These are phyloP conservation scores for Solen grandis DNA, from an alignment of 1,140 invertebrate species.

Conservation along the genomic window DNA sequence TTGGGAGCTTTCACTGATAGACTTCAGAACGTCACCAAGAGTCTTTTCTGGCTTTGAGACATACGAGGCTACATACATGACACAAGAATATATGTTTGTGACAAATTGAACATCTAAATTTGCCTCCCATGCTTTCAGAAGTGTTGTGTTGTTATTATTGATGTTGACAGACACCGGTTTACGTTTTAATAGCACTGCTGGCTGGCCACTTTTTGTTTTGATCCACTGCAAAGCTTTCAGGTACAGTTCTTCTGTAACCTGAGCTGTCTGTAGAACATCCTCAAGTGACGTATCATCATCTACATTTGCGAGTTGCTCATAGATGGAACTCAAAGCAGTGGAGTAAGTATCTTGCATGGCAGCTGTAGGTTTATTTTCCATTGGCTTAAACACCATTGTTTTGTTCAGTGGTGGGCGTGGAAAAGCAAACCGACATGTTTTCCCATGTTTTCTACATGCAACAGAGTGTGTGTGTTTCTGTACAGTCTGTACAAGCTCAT, in stretches of 20 bases:
- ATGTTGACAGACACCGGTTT: background rate
- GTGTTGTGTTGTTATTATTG: slow-evolving; percentile 36
- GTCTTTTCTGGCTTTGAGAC: too few relatives aligned
- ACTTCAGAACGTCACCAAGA: too few relatives aligned
- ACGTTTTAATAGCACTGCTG: slow-evolving; percentile 13
- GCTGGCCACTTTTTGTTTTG: slow-evolving; percentile 17
- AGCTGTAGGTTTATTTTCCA: background rate
- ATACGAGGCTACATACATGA: too few relatives aligned
- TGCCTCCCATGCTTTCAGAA: slow-evolving; percentile 42
- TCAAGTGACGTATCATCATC: slow-evolving; percentile 2
- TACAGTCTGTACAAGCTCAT: background rate
- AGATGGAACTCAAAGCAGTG: slow-evolving; percentile 20
- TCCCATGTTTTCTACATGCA: background rate
- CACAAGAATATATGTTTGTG: too few relatives aligned
- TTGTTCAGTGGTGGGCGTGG: background rate
- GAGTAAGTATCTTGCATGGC: slow-evolving; percentile 31
- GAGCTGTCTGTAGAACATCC: slow-evolving; percentile 4
- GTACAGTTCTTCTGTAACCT: slow-evolving; percentile 25
- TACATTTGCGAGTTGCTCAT: slow-evolving; percentile 5
- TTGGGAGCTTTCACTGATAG: too few relatives aligned
- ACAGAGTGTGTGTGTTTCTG: slow-evolving; percentile 11
- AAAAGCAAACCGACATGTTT: background rate
- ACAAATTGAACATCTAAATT: too few relatives aligned
- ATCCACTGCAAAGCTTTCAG: slow-evolving; percentile 25
- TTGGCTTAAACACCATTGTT: background rate